Evolutionary conservation across 1,140 invertebrate genomes (phyloP), one percentile per base, ranked within the genome.

Genomic region (Pectinophora gossypiella): DNA sequence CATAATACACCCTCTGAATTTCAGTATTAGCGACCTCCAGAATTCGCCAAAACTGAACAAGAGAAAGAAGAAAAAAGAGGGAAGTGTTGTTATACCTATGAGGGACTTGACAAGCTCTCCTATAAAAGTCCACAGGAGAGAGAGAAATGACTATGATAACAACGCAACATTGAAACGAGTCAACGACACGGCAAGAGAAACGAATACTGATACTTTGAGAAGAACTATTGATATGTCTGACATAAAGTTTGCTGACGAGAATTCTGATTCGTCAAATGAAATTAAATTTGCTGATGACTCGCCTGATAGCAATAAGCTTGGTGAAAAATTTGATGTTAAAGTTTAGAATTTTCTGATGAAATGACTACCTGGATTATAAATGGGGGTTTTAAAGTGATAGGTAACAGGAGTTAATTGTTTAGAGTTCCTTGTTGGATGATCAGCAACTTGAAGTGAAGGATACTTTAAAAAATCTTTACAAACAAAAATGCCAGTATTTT

Each of bases 1-100:
- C 58, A 75, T 89, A 13, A 88, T 89, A 51, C 86, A 88, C 35
- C 87, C 87, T 0, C 61, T 89, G 16, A 89, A 88, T 59, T 89
- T 88, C 54, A 89, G 87, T 54, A 73, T 85, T 12, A 80, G 65
- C 21, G 84, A 87, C 45, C 60, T 87, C 38, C 80, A 87, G 60
- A 73, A 72, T 36, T 75, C 82, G 1, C 80, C 84, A 4, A 85
- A 73, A 72, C 19, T 74, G n/a, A 22, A 64, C 0, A 83, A 70
- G 35, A 68, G 70, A 48, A 79, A 72, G 47, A 77, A 66, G 43
- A 86, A 76, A 52, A 80, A 75, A 54, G 68, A 72, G 12, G 76
- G 54, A 58, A 54, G 58, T 15, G 71, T 85, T 16, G 54, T 65
- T 1, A 89, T 89, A 63, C 85, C 72, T 3, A 83, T 89, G 79